Evolutionary conservation across 2,113 vertebrate genomes (phyloP).

Genomic region (Toxotes jaculatrix): DNA sequence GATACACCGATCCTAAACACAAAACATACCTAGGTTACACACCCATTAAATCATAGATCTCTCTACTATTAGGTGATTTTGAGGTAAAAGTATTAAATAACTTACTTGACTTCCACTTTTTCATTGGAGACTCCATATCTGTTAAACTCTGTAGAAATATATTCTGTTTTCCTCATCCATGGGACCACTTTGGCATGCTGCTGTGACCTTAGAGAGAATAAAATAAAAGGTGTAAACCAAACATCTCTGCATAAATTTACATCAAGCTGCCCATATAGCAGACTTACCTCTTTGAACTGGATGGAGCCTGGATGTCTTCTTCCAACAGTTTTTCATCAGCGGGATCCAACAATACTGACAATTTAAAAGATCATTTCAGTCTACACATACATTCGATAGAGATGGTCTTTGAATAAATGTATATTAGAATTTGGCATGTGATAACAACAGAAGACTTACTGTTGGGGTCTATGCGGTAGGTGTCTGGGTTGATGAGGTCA

Average conservation of each 20-base stretch:
- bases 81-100: not conserved
- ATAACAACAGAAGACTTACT: conserved; percentile 79
- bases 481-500: conserved; percentile 95
- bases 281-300: conserved; percentile 92
- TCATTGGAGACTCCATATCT: conserved; percentile 95
- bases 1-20: conserved; percentile 91
- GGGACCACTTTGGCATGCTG: conserved; percentile 96
- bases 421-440: not conserved
- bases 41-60: not conserved
- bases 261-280: not conserved
- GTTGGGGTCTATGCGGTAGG: conserved; percentile 91
- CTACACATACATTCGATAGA: not conserved
- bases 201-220: conserved; percentile 85
- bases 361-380: conserved; percentile 23
- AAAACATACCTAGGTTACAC: not conserved
- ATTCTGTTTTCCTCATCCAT: conserved; percentile 97
- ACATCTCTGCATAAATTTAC: not conserved
- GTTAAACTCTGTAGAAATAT: conserved; percentile 97
- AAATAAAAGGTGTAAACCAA: not conserved
- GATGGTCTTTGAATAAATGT: not conserved
- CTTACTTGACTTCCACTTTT: conserved; percentile 96
- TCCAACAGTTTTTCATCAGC: conserved; percentile 95
- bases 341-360: conserved; percentile 89
- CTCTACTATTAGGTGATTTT: not conserved
- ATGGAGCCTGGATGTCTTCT: conserved; percentile 94